Percentiles rank a stretch among this genome's conserved stretches.
Evolutionary conservation across 2,113 vertebrate genomes (phyloP).

Genomic region (Eulemur macaco): DNA sequence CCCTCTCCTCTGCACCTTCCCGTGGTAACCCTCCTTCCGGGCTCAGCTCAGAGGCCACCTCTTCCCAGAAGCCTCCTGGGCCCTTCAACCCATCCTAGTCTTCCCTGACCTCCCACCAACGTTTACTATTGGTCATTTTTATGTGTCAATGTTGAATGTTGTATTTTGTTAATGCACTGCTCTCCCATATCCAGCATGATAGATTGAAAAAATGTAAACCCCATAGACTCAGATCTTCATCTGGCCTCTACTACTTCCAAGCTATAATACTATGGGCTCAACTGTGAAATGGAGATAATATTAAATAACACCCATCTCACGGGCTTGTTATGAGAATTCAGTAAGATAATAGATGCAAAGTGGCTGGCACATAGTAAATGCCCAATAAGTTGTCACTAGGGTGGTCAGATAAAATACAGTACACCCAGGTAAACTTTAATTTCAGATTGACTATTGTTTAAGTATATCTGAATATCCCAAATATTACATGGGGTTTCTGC

Average conservation of each 20-base stretch:
- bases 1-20: neutral
- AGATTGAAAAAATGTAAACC: neutral
- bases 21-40: neutral
- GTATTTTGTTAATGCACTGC: neutral
- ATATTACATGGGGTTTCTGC: neutral
- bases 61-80: neutral
- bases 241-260: neutral
- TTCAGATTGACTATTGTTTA: neutral
- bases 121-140: neutral
- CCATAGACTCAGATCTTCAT: rapidly evolving
- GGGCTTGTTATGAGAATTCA: neutral
- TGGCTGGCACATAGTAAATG: neutral
- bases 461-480: neutral
- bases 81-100: neutral
- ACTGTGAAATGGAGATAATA: neutral
- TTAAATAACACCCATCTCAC: neutral
- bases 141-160: neutral
- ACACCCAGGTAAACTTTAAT: neutral
- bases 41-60: neutral
- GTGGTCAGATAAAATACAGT: neutral
- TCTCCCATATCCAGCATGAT: neutral
- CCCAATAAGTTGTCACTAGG: neutral
- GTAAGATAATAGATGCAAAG: neutral
- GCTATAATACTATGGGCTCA: neutral
- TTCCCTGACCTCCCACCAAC: neutral